Conservation (phyloP, 2,888 invertebrate species). For the Eurytoma californica region DNA sequence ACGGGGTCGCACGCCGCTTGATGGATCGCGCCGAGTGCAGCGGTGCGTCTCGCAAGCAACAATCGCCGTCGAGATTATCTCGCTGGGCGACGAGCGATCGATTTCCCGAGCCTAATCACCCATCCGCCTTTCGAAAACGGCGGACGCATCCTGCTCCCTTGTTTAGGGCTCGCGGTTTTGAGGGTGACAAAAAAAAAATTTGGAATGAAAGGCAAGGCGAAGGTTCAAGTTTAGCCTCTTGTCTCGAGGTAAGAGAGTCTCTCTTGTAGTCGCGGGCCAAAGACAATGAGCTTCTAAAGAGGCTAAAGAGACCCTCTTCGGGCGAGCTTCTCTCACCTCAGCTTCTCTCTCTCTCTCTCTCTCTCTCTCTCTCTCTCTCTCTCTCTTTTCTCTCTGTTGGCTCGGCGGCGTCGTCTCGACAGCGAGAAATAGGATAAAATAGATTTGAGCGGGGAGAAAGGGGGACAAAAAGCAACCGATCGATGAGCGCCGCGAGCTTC, state of each 20-base stretch:
- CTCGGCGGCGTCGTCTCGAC: neutral
- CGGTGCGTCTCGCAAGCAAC: neutral
- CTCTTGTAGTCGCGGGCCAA: neutral
- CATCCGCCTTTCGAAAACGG: too few relatives aligned
- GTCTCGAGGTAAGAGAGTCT: slow-evolving; percentile 9
- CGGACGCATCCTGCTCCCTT: too few relatives aligned
- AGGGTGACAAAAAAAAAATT: neutral
- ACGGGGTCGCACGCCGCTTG: too few relatives aligned
- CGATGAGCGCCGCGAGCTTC: slow-evolving; percentile 1
- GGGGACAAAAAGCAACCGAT: slow-evolving; percentile 5
- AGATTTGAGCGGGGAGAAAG: slow-evolving; percentile 4
- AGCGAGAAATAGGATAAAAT: slow-evolving; percentile 24
- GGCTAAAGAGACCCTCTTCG: slow-evolving; percentile 35
- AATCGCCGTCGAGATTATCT: neutral
- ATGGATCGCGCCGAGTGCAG: neutral
- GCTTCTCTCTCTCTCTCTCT: too few relatives aligned
- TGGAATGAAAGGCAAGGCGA: neutral
- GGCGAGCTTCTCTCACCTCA: slow-evolving; percentile 18
- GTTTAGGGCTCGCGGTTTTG: too few relatives aligned
- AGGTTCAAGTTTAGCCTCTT: slow-evolving; percentile 13
- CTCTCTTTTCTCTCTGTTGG: too few relatives aligned
- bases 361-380: too few relatives aligned
- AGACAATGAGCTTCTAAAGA: slow-evolving; percentile 42
- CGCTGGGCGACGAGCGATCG: too few relatives aligned
- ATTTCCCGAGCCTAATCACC: too few relatives aligned